Base-by-base conservation (phyloP, 1,140 invertebrate genomes). In the Drosophila guanche region DNA sequence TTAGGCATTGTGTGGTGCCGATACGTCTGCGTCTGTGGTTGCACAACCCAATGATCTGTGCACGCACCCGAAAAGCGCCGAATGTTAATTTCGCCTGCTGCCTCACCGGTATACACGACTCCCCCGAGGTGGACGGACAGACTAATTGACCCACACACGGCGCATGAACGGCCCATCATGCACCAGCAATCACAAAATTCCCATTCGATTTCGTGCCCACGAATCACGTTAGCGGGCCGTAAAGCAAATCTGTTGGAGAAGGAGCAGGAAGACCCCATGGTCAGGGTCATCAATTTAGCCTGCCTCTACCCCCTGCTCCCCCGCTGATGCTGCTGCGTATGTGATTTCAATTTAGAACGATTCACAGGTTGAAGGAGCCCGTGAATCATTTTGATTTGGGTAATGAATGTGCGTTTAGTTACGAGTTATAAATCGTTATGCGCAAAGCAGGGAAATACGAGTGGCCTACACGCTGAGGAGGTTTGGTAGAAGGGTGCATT, bases 141-240 rank as follows among this genome's bases (percentile, higher is more conserved):
- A 70, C 67, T 70, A 70, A 70, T 70, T 70, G 67, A 73, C 69
- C 52, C 52, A 55, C 46, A 73, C 70, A 55, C 53, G 59, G 60
- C 60, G 46, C 70, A 41, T 56, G 60, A 73, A 65, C 73, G 70
- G 41, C 59, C 68, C 56, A 42, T 73, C 70, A 73, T 62, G 70
- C 70, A 53, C 52, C 52, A 73, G 59, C 57, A 65, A 65, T 74
- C 67, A 47, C 67, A 16, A 60, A 47, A 72, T 55, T 55, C 56
- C 66, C 42, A 48, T 68, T 68, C 50, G 62, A 23, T 56, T 68
- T 68, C 25, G 43, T 20, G 62, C 12, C 3, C 29, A 54, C 41
- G 51, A 68, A 33, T 33, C 37, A 51, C 62, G 45, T 47, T 43
- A 42, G 57, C 47, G 37, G 37, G 23, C 57, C 51, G 14, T 20